Conservation (phyloP, 2,888 invertebrate genomes). For the Oscheius myriophilus region DNA sequence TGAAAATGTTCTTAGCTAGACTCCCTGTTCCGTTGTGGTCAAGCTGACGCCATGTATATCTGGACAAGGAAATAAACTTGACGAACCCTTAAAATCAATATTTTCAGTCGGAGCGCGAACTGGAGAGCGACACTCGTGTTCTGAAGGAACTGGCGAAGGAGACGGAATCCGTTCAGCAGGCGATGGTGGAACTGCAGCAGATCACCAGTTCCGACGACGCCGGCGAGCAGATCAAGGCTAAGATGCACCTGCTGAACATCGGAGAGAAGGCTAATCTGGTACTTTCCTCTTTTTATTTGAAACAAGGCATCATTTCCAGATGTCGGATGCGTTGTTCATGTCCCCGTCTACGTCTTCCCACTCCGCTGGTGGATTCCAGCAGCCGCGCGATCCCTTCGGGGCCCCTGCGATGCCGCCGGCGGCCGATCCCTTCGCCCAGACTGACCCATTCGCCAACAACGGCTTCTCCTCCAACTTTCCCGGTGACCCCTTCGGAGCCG, state of each 20-base stretch:
- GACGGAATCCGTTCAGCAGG: constrained; percentile 20
- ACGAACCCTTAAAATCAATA: too few relatives aligned
- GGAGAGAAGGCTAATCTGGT: constrained; percentile 23
- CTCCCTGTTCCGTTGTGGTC: too few relatives aligned
- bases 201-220: constrained; percentile 21
- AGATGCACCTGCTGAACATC: constrained; percentile 11
- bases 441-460: constrained; percentile 40
- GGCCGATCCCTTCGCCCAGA: constrained; percentile 49
- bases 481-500: too few relatives aligned
- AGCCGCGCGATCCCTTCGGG: constrained; percentile 48
- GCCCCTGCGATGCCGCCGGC: constrained; percentile 3
- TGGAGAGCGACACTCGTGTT: neutral
- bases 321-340: constrained; percentile 25
- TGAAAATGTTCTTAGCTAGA: too few relatives aligned
- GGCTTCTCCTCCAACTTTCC: neutral
- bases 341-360: constrained; percentile 29
- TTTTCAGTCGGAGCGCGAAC: constrained; percentile 11
- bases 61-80: too few relatives aligned
- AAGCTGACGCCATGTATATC: too few relatives aligned
- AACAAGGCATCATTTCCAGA: constrained; percentile 5
- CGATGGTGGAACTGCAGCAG: constrained; percentile 18
- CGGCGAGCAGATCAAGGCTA: constrained; percentile 18
- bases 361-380: constrained; percentile 24
- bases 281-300: neutral
- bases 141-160: constrained; percentile 14